A percentile compares a stretch with the other conserved stretches of the same genome.
These are phyloP conservation scores for Auanema sp. DNA, from an alignment of 2,888 invertebrate genomes.

Conservation along the genomic window DNA sequence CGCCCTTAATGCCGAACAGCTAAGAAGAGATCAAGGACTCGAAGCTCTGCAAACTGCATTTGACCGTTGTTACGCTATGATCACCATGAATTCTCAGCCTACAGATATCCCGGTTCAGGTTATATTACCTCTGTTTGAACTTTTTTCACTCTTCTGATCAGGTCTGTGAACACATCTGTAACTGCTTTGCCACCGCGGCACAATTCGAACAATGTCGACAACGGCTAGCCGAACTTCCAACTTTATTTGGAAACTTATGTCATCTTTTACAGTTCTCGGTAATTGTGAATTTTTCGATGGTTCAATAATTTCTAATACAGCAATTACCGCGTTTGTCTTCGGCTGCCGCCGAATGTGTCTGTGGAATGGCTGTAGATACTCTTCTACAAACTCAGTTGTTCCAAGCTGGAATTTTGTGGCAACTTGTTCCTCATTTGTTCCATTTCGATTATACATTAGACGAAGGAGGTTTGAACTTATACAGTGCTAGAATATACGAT, in stretches of 20 bases:
- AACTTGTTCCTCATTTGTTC: conserved; percentile 84
- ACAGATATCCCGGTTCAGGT: conserved; percentile 76
- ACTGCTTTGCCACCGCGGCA: conserved; percentile 92
- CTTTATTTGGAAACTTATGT: conserved; percentile 82
- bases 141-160: conserved; percentile 7
- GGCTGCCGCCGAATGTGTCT: conserved; percentile 86
- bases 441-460: conserved; percentile 95
- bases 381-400: conserved; percentile 82
- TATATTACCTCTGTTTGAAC: neutral
- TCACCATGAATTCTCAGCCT: conserved; percentile 78
- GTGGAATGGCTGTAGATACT: conserved; percentile 82
- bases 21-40: conserved; percentile 88
- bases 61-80: conserved; percentile 87
- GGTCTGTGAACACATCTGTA: conserved; percentile 81
- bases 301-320: conserved; percentile 67
- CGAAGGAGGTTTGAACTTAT: conserved; percentile 76
- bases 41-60: conserved; percentile 85
- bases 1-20: conserved; percentile 93
- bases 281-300: conserved; percentile 28
- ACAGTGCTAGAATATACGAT: neutral
- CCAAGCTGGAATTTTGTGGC: conserved; percentile 82
- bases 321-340: conserved; percentile 81
- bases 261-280: conserved; percentile 84
- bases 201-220: conserved; percentile 87
- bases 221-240: conserved; percentile 83